A percentile compares a stretch with the other conserved stretches of the same genome.
These are phyloP conservation scores for Muschampia plurimacula DNA, from an alignment of 2,888 invertebrate species.

Conservation along the genomic window DNA sequence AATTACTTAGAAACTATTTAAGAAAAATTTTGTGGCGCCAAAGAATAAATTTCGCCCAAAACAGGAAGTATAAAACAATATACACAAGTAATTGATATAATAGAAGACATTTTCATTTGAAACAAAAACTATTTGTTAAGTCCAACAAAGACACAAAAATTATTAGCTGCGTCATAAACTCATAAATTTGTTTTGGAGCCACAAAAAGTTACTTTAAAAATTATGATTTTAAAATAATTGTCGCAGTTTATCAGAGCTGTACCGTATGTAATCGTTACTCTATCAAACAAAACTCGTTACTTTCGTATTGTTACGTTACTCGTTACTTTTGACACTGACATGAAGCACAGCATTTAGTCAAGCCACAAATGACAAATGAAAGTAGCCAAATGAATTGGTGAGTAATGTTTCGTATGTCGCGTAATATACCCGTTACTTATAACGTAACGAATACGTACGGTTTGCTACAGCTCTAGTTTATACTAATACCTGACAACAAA, in stretches of 20 bases:
- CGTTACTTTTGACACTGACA: no score
- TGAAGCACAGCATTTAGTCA: no score
- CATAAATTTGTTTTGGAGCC: background rate
- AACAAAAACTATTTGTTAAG: conserved; percentile 16
- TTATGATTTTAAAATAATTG: background rate
- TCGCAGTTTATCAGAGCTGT: background rate
- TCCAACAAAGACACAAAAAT: background rate
- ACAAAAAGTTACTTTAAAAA: background rate
- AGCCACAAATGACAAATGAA: no score
- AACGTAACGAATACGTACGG: no score
- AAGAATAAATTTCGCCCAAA: background rate
- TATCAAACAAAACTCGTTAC: no score
- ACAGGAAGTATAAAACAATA: background rate
- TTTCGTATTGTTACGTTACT: no score
- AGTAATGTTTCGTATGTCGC: no score
- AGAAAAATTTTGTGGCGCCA: conserved; percentile 27
- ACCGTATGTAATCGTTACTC: no score
- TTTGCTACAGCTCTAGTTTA: background rate
- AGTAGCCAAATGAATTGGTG: no score
- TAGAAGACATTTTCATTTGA: background rate
- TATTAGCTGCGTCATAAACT: background rate
- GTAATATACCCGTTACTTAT: no score
- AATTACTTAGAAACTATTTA: conserved; percentile 17
- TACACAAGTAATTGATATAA: background rate
- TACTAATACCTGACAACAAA: conserved; percentile 3